Evolutionary conservation across 2,113 vertebrate genomes (phyloP).

Genomic region (Perccottus glenii): DNA sequence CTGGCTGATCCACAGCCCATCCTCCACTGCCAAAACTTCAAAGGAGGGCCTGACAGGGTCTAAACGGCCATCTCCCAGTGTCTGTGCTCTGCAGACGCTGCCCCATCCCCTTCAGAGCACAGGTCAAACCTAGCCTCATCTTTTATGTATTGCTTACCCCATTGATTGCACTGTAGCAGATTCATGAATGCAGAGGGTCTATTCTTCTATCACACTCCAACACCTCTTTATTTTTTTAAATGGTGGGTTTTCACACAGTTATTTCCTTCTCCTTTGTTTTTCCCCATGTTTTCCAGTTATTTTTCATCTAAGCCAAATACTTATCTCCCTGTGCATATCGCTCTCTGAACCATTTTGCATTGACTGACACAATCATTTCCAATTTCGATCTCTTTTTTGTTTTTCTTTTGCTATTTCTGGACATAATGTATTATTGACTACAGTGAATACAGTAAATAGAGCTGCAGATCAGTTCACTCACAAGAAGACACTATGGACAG

Average conservation of each 20-base stretch:
- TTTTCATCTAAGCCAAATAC: conserved; percentile 6
- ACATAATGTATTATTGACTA: conserved; percentile 55
- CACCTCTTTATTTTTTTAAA: conserved; percentile 29
- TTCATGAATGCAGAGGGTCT: conserved; percentile 55
- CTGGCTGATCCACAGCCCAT: conserved; percentile 49
- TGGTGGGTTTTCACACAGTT: conserved; percentile 12
- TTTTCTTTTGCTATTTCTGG: conserved; percentile 28
- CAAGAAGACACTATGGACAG: conserved; percentile 21
- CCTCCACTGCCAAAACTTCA: conserved; percentile 69
- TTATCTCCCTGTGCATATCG: conserved; percentile 3
- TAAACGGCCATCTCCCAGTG: conserved; percentile 54
- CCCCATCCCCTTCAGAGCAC: conserved; percentile 31
- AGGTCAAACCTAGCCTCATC: conserved; percentile 66
- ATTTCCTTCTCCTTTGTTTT: conserved; percentile 12
- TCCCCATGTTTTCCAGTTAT: conserved; percentile 1
- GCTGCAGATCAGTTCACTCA: conserved; percentile 26
- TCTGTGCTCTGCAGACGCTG: conserved; percentile 28
- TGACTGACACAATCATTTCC: conserved; percentile 53
- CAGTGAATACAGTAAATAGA: conserved; percentile 27
- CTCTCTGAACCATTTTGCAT: conserved; percentile 28
- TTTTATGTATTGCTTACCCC: conserved; percentile 65
- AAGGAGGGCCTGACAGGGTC: conserved; percentile 58
- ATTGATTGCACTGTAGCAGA: conserved; percentile 62
- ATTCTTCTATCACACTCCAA: conserved; percentile 52
- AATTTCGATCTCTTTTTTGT: conserved; percentile 7